Evolutionary conservation across 2,113 vertebrate species (phyloP), one percentile per base, ranked within the genome.

Genomic region (Stercorarius parasiticus): DNA sequence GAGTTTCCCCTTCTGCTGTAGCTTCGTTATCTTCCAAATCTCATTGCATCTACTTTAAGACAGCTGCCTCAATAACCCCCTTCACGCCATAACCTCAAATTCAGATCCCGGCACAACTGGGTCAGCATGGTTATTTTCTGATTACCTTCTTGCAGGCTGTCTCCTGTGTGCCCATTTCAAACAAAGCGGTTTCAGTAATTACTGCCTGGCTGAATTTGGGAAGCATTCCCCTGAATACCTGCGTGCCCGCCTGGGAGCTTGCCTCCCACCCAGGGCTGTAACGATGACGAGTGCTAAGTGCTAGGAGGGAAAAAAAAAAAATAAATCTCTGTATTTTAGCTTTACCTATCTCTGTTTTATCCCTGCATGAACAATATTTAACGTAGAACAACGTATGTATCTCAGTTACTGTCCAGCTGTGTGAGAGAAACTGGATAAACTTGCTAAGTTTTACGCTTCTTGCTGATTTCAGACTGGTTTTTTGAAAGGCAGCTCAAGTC

Each of bases 371-470:
- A 19, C 64, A 50, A 13, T 74, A 74, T 62, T 73, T 80, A 55
- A 71, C 67, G 47, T 50, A 71, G 88, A 83, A 34, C 61, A 59
- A 58, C 0, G 0, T 50, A 16, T 71, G 43, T 71, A 38, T 73
- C 36, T 83, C 66, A 19, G 71, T 81, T 71, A 36, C 15, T 74
- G 40, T 43, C 73, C 72, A 45, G 80, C 64, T 70, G 13, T 25
- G 40, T 81, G 55, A 66, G 30, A 85, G 58, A 83, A 96, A 83
- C 76, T 66, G 86, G 94, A 69, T 88, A 86, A 94, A 97, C 27
- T 47, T 21, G 34, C 42, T 22, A 16, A 73, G 22, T 83, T 96
- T 91, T 66, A 20, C 1, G 6, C 58, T 70, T n/a, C 74, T 69
- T 72, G 66, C 40, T 77, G 82, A 69, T 72, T 82, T 85, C 70